A percentile compares a stretch with the other conserved stretches of the same genome.
Conservation (phyloP, 2,113 vertebrate species). For the Macroglossus sobrinus region DNA sequence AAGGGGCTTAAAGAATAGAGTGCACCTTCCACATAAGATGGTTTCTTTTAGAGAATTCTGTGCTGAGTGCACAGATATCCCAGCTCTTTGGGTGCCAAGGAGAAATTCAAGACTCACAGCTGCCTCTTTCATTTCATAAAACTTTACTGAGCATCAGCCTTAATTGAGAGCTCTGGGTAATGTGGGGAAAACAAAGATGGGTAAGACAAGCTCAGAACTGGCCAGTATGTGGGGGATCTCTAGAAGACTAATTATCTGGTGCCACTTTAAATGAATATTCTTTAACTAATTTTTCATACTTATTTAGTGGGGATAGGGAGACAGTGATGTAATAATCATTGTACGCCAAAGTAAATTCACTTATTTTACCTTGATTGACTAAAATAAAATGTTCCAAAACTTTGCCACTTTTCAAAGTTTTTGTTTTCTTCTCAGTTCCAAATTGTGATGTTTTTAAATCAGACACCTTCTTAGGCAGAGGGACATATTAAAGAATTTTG, state of each 20-base stretch:
- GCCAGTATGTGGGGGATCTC: too few relatives aligned
- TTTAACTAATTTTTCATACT: not conserved
- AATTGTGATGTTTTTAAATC: not conserved
- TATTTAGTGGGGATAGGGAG: not conserved
- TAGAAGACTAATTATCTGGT: not conserved
- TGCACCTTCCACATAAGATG: not conserved
- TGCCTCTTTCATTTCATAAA: not conserved
- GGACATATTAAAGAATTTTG: not conserved
- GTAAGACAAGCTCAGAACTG: not conserved
- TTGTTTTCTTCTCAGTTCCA: not conserved
- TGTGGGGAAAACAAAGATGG: not conserved
- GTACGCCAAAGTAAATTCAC: not conserved
- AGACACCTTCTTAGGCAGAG: not conserved
- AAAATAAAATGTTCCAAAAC: constrained; percentile 5
- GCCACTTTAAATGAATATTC: not conserved
- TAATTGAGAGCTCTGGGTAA: not conserved
- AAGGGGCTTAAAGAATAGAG: constrained; percentile 5
- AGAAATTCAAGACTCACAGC: not conserved
- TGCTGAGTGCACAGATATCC: not conserved
- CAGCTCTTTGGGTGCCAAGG: not conserved
- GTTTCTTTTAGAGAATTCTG: constrained; percentile 30
- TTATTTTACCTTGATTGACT: not conserved
- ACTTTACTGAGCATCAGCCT: not conserved
- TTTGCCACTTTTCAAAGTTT: not conserved
- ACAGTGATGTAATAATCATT: not conserved